These are phyloP conservation scores for Blastobasis lacticolella DNA, from an alignment of 2,888 invertebrate species.

Conservation along the genomic window DNA sequence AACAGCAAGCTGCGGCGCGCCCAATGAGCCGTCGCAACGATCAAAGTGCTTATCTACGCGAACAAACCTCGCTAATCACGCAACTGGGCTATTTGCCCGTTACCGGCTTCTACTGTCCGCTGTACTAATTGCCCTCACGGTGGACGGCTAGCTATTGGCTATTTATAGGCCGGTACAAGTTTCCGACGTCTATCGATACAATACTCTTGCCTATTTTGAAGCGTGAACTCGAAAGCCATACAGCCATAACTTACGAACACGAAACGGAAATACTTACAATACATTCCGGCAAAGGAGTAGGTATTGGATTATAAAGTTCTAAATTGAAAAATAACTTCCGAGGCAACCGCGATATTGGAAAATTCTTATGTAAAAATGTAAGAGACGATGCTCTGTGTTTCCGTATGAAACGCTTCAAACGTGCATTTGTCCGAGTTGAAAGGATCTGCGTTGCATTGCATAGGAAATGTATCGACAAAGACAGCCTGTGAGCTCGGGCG, in stretches of 20 bases:
- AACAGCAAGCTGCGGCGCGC: background rate
- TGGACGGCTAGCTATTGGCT: no score
- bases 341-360: background rate
- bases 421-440: constrained; percentile 27
- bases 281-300: background rate
- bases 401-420: constrained; percentile 26
- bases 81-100: background rate
- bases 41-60: constrained; percentile 30
- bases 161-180: no score
- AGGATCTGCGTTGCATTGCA: constrained; percentile 29
- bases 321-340: constrained; percentile 4
- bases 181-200: no score
- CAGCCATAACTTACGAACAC: no score
- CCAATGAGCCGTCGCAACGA: constrained; percentile 15
- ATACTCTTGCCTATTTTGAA: no score
- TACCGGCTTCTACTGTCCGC: background rate
- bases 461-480: constrained; percentile 30
- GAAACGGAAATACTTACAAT: background rate
- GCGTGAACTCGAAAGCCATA: no score
- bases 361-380: constrained; percentile 10
- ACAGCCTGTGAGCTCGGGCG: constrained; percentile 21
- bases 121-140: no score
- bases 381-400: constrained; percentile 24
- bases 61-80: constrained; percentile 26
- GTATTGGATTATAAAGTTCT: background rate